Evolutionary conservation across 1,140 invertebrate species (phyloP), one percentile per base, ranked within the genome.

Genomic region (Pogonomyrmex californicus): DNA sequence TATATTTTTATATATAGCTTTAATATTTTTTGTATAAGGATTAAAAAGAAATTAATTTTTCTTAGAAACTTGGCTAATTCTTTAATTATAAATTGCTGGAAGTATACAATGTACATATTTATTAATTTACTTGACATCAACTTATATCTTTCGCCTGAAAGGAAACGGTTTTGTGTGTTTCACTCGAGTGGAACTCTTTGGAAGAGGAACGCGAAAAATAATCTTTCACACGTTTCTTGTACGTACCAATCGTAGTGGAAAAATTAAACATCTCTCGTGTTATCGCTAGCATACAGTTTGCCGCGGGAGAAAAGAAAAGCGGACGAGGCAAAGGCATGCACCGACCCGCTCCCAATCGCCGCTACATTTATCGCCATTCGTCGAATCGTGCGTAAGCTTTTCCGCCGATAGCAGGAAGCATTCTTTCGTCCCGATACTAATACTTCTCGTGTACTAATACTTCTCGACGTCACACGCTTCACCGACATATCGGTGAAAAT

Each of bases 301-400:
- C 33, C 33, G 12, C 33, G 56, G 47, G 62, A 51, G 75, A 78
- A 71, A 54, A 33, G 10, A 60, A 56, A 56, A 36, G 38, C 51
- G 33, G 30, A 41, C 77, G 36, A 77, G 68, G 47, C 30, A 71
- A 49, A 44, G 85, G 66, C 44, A 58, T 79, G n/a, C 54, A 78
- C 73, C 73, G 88, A 89, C 60, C 83, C 83, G 68, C 66, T 88
- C 71, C 47, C 68, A 75, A 89, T 88, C 88, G 87, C 54, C 51
- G 30, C 54, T 33, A 60, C 68, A 81, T 75, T 88, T 87, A 88
- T 87, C 78, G 87, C 86, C 68, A 63, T 66, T 75, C 60, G 87
- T 51, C 68, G 79, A 75, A 49, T 83, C 54, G 79, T 83, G 79
- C 79, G 87, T 85, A 78, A 78, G 73, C 81, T 85, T 49, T 78